Conservation (phyloP, 2,888 invertebrate genomes). For the Xanthia icteritia region DNA sequence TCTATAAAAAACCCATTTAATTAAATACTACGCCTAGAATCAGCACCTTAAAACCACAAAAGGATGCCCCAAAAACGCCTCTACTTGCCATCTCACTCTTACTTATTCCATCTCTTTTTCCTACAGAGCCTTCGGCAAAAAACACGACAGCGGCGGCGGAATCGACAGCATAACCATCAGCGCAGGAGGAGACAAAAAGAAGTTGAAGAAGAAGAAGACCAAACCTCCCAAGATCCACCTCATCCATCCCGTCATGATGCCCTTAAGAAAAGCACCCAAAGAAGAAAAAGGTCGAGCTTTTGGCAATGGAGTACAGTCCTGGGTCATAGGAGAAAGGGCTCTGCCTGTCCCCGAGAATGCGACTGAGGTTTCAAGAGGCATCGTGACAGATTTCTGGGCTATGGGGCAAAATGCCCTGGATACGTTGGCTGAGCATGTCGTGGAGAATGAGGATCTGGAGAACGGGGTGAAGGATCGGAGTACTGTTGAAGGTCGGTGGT, state of each 20-base stretch:
- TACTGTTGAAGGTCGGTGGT: conserved; percentile 84
- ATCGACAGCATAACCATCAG: conserved; percentile 86
- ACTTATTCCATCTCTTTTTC: conserved; percentile 11
- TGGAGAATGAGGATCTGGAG: conserved; percentile 80
- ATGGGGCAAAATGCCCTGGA: conserved; percentile 82
- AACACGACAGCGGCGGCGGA: conserved; percentile 80
- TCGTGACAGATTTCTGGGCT: conserved; percentile 78
- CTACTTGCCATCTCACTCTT: not conserved
- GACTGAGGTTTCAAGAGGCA: conserved; percentile 67
- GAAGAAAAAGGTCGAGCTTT: conserved; percentile 84
- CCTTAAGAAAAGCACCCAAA: conserved; percentile 71
- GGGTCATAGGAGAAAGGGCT: conserved; percentile 80
- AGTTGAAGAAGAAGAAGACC: conserved; percentile 83
- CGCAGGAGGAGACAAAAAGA: conserved; percentile 78
- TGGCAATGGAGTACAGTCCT: conserved; percentile 78
- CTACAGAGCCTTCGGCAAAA: conserved; percentile 78
- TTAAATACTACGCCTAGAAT: not conserved
- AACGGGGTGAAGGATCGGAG: conserved; percentile 83
- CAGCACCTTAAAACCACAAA: no score
- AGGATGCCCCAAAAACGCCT: no score
- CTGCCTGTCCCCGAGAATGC: conserved; percentile 41
- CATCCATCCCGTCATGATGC: conserved; percentile 80
- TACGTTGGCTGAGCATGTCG: conserved; percentile 80
- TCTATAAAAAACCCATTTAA: not conserved
- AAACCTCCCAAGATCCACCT: conserved; percentile 86